A percentile compares a stretch with the other conserved stretches of the same genome.
phyloP scores from a whole-genome alignment of 1,140 invertebrate species.

The Ips nitidus region DNA sequence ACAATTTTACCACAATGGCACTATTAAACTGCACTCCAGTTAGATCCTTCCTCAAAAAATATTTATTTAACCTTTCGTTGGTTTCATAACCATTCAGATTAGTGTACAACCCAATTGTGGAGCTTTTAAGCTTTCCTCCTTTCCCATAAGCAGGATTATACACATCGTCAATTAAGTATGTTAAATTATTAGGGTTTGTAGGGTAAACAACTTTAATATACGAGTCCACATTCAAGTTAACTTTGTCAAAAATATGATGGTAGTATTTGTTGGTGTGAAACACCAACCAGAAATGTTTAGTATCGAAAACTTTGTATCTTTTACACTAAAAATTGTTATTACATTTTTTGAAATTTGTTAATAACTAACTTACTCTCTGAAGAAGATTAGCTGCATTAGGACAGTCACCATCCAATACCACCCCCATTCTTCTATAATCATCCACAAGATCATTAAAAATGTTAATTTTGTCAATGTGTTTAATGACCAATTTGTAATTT shows the following conservation, averaged over 20 bases:
- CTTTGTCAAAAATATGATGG: slow-evolving; percentile 33
- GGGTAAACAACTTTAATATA: slow-evolving; percentile 37
- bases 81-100: slow-evolving; percentile 46
- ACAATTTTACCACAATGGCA: slow-evolving; percentile 53
- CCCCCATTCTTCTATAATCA: slow-evolving; percentile 21
- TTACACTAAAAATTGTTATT: slow-evolving; percentile 33
- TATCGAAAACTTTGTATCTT: slow-evolving; percentile 35
- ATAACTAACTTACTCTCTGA: slow-evolving; percentile 7
- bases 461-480: slow-evolving; percentile 13
- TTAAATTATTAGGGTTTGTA: slow-evolving; percentile 1
- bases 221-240: slow-evolving; percentile 39
- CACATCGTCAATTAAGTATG: slow-evolving; percentile 36
- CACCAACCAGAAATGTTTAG: slow-evolving; percentile 42
- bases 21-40: slow-evolving; percentile 55
- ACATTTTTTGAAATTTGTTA: slow-evolving; percentile 6
- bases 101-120: slow-evolving; percentile 55
- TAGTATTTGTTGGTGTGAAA: slow-evolving; percentile 19
- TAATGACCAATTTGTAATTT: slow-evolving; percentile 9
- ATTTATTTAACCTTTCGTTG: slow-evolving; percentile 50
- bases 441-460: slow-evolving; percentile 8
- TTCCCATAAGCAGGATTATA: slow-evolving; percentile 57
- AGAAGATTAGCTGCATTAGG: slow-evolving; percentile 3
- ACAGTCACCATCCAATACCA: slow-evolving; percentile 27
- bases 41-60: slow-evolving; percentile 55
- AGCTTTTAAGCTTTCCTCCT: slow-evolving; percentile 55